Percentiles rank a stretch among this genome's conserved stretches.
These are phyloP conservation scores for Drosophila meridiana DNA, from an alignment of 2,888 invertebrate genomes.

Conservation along the genomic window DNA sequence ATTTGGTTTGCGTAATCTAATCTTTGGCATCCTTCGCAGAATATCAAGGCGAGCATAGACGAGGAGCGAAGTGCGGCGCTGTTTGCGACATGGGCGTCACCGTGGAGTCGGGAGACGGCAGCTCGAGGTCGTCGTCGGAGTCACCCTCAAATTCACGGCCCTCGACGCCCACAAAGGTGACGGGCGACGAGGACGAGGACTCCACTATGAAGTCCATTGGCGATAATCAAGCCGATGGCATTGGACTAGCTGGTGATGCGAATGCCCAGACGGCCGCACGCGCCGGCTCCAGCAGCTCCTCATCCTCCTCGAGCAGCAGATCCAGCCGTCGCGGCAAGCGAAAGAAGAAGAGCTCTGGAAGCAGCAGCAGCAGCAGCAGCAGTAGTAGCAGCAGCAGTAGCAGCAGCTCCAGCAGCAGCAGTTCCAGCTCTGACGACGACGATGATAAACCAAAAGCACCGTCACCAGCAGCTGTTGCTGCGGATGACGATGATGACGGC, in stretches of 20 bases:
- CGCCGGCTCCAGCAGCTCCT: slow-evolving; percentile 54
- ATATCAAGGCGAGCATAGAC: slow-evolving; percentile 14
- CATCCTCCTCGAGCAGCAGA: slow-evolving; percentile 77
- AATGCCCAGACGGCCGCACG: neutral
- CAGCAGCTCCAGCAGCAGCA: slow-evolving; percentile 71
- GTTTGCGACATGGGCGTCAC: slow-evolving; percentile 35
- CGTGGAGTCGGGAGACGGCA: slow-evolving; percentile 84
- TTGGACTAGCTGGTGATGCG: neutral
- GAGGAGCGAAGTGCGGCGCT: slow-evolving; percentile 1
- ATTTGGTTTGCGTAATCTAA: slow-evolving; percentile 22
- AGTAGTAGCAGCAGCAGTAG: slow-evolving; percentile 61
- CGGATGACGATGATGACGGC: neutral
- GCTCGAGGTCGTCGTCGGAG: slow-evolving; percentile 84
- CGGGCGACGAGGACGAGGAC: slow-evolving; percentile 15
- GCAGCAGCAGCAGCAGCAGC: slow-evolving; percentile 70
- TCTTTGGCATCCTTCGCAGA: slow-evolving; percentile 46
- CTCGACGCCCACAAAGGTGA: slow-evolving; percentile 66
- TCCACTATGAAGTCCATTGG: neutral
- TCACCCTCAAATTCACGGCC: slow-evolving; percentile 85
- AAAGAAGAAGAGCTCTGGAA: slow-evolving; percentile 65
- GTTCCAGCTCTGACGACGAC: slow-evolving; percentile 65
- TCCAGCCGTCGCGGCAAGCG: slow-evolving; percentile 66
- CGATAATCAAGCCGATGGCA: neutral
- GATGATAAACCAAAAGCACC: slow-evolving; percentile 33
- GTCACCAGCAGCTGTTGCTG: neutral